Percentiles rank a stretch among this genome's conserved stretches.
These are phyloP conservation scores for Leuciscus waleckii DNA, from an alignment of 2,797 vertebrate genomes.

Conservation along the genomic window DNA sequence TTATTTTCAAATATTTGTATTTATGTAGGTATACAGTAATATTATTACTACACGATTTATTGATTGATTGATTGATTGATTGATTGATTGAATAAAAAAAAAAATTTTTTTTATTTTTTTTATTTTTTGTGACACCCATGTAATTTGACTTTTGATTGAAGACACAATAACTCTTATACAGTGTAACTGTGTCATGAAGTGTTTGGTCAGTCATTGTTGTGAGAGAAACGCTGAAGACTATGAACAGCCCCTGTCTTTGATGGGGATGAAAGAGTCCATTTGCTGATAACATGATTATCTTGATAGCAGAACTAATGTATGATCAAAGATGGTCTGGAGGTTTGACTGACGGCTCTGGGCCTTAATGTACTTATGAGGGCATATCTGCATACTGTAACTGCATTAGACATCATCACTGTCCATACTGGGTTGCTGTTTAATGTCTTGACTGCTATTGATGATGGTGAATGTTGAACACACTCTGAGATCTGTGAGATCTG, in stretches of 20 bases:
- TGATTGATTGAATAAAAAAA: too few relatives aligned
- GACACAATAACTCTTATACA: background rate
- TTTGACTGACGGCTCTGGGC: constrained; percentile 31
- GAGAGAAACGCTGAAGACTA: constrained; percentile 37
- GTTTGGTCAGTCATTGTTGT: constrained; percentile 10
- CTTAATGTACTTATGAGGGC: constrained; percentile 38
- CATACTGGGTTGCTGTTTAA: background rate
- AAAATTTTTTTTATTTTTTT: too few relatives aligned
- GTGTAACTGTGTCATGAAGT: background rate
- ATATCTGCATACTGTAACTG: background rate
- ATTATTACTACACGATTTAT: too few relatives aligned
- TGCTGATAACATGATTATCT: constrained; percentile 43
- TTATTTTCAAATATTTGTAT: too few relatives aligned
- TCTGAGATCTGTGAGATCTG: too few relatives aligned
- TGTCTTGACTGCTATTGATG: constrained; percentile 4
- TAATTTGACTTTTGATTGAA: background rate
- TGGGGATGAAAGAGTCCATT: constrained; percentile 41
- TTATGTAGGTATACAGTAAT: too few relatives aligned
- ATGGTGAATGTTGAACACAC: background rate
- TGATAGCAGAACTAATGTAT: constrained; percentile 59
- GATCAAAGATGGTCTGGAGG: constrained; percentile 56
- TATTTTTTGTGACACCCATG: background rate
- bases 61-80: too few relatives aligned
- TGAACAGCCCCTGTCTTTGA: background rate
- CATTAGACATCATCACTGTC: background rate